Evolutionary conservation across 2,888 invertebrate genomes (phyloP), one percentile per base, ranked within the genome.

Genomic region (Crossocerus cetratus): DNA sequence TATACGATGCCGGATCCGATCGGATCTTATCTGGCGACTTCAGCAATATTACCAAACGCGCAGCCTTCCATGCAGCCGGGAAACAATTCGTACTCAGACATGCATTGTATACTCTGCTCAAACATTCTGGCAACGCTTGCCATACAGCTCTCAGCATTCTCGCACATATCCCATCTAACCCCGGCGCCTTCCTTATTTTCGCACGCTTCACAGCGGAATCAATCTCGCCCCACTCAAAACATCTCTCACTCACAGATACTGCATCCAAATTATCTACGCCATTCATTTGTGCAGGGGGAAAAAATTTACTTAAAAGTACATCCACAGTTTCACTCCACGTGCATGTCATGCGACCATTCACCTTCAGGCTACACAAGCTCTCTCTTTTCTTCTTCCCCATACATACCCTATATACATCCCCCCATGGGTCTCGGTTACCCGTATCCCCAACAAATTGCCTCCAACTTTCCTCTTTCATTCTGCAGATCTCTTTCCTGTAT

Each of bases 261-360:
- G 2, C 16, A 42, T 8, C 2, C 58, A n/a, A 1, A 22, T 11
- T 13, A 16, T 16, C 43, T 4, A 43, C 22, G 8, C 20, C 43
- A 21, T 2, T 18, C 43, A 11, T 53, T 54, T 16, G 56, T 16
- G 43, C 56, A 8, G 44, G 21, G 16, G 58, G 65, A 22, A 58
- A 65, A 3, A 65, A 56, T 16, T 59, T 54, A 53, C 13, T 18
- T 21, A 59, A 1, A 11, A 65, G 13, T 8, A 42, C 42, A 53
- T 22, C 42, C 32, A 67, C 44, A 55, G 54, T 67, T 2, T 67
- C 61, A 4, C 13, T 43, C 67, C 67, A 67, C n/a, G 43, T 61
- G 0, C 14, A 16, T 1, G 49, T 56, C 44, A 49, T 14, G 4
- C 2, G 18, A 4, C 2, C 61, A 44, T 32, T 32, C n/a, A 23